Percentiles rank a stretch among this genome's conserved stretches.
These are phyloP conservation scores for Epinephelus moara DNA, from an alignment of 2,113 vertebrate species.

Conservation along the genomic window DNA sequence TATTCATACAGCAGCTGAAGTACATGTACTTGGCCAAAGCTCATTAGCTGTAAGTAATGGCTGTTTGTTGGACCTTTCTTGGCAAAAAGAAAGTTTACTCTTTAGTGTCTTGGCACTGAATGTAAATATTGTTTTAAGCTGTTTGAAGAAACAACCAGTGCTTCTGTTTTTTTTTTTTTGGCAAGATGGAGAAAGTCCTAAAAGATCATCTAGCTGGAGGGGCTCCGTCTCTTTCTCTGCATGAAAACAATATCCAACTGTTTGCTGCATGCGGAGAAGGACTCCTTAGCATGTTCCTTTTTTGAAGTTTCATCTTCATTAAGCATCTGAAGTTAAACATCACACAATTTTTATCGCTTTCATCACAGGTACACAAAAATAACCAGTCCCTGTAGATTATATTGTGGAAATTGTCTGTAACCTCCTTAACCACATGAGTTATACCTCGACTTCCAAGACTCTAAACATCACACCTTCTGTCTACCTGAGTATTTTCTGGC, in stretches of 20 bases:
- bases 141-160: constrained; percentile 26
- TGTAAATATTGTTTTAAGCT: constrained; percentile 30
- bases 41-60: neutral
- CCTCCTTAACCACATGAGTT: neutral
- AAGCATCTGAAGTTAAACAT: constrained; percentile 18
- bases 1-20: neutral
- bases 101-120: neutral
- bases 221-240: constrained; percentile 30
- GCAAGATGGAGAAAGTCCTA: constrained; percentile 6
- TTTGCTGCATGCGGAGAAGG: constrained; percentile 27
- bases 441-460: neutral
- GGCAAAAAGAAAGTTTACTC: constrained; percentile 3
- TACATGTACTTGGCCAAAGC: neutral
- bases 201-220: constrained; percentile 43
- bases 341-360: neutral
- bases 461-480: neutral
- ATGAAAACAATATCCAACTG: constrained; percentile 55
- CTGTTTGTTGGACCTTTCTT: constrained; percentile 9
- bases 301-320: constrained; percentile 12
- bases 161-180: neutral
- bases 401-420: neutral
- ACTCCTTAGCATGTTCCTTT: neutral
- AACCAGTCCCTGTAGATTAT: neutral
- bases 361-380: neutral
- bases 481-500: neutral